Percentiles rank a stretch among this genome's conserved stretches.
Conservation (phyloP, 2,797 vertebrate species). For the Eulemur coronatus region DNA sequence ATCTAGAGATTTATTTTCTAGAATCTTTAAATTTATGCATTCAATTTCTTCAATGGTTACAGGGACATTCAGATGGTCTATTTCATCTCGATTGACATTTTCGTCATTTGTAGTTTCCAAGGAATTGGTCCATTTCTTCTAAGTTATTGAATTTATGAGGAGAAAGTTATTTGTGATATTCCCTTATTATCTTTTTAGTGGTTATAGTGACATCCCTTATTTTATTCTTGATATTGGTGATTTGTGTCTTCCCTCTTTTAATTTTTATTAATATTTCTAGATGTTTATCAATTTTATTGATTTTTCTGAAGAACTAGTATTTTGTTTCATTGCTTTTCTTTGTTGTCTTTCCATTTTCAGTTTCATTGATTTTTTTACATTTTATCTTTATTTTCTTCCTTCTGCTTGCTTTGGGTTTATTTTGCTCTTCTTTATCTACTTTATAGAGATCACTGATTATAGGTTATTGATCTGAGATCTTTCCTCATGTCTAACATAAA, state of each 20-base stretch:
- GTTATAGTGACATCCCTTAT: background rate
- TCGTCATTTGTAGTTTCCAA: no score
- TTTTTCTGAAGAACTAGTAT: background rate
- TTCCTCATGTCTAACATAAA: background rate
- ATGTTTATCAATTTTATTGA: background rate
- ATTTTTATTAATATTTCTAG: background rate
- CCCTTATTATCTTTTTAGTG: background rate
- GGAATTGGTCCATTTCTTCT: no score
- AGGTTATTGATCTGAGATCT: background rate
- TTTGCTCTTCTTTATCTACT: background rate
- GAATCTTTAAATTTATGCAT: background rate
- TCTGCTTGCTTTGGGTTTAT: background rate
- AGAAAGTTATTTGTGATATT: background rate
- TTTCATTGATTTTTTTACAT: no score
- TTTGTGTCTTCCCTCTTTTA: no score
- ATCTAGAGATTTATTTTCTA: background rate
- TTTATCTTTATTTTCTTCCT: no score
- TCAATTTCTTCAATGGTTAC: background rate
- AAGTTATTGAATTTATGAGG: background rate
- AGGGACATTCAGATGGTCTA: background rate
- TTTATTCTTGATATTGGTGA: no score
- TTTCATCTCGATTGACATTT: background rate
- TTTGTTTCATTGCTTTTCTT: background rate
- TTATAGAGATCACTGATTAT: background rate
- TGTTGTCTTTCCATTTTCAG: background rate